Evolutionary conservation across 2,888 invertebrate species (phyloP).

Genomic region (Parnassius orleans): DNA sequence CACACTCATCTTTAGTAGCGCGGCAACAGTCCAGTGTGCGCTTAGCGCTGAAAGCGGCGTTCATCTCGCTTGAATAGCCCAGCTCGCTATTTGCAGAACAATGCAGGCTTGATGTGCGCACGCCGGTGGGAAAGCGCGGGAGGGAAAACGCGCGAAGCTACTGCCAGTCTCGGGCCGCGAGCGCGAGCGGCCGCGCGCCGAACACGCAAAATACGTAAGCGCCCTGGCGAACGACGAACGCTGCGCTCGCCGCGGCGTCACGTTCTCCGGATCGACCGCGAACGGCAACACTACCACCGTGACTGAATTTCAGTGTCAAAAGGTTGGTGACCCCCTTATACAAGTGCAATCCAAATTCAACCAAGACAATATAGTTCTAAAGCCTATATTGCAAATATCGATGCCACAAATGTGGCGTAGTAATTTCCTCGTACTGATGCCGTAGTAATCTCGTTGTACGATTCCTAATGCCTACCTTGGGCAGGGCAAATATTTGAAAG

Average conservation of each 20-base stretch:
- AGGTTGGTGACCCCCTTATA: constrained; percentile 67
- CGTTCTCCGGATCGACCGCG: constrained; percentile 75
- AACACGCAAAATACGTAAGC: constrained; percentile 57
- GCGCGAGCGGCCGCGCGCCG: constrained; percentile 76
- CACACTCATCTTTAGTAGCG: constrained; percentile 45
- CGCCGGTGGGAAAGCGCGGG: constrained; percentile 57
- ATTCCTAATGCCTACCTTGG: constrained; percentile 6
- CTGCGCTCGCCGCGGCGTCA: constrained; percentile 76
- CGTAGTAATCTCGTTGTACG: constrained; percentile 37
- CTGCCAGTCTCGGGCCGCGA: constrained; percentile 73
- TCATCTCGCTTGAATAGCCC: constrained; percentile 60
- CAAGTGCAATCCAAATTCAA: constrained; percentile 55
- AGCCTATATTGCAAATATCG: constrained; percentile 41
- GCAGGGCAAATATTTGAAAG: background rate
- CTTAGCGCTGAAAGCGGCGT: constrained; percentile 47
- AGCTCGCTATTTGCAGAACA: constrained; percentile 75
- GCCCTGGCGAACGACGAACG: constrained; percentile 74
- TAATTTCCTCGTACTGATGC: constrained; percentile 63
- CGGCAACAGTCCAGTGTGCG: constrained; percentile 52
- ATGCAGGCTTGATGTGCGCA: constrained; percentile 78
- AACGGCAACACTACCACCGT: constrained; percentile 66
- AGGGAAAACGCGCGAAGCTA: constrained; percentile 72
- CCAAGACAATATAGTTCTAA: constrained; percentile 45
- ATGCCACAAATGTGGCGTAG: constrained; percentile 39
- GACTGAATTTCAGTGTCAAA: constrained; percentile 78